phyloP scores from a whole-genome alignment of 1,140 invertebrate genomes.

The Bombus picipes region DNA sequence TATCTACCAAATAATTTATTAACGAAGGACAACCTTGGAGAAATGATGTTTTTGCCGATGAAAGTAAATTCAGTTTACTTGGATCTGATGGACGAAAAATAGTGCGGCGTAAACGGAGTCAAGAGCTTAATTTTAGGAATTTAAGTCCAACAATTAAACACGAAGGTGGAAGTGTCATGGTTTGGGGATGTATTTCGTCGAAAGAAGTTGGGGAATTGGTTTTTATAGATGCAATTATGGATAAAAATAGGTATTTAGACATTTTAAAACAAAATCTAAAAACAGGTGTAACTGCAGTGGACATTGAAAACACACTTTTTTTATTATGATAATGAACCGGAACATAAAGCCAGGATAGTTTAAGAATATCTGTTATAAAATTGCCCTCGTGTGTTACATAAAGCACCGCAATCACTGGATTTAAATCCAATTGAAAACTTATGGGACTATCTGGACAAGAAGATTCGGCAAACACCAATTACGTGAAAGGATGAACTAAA shows the following conservation, averaged over 20 bases:
- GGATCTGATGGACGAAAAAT: neutral
- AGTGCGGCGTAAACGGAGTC: neutral
- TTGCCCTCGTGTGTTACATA: neutral
- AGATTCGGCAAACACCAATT: neutral
- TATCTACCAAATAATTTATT: neutral
- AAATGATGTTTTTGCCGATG: neutral
- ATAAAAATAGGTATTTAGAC: neutral
- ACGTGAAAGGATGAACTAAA: neutral
- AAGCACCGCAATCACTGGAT: neutral
- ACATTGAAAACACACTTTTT: neutral
- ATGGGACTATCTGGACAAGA: neutral
- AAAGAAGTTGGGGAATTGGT: neutral
- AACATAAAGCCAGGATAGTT: neutral
- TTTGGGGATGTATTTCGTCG: neutral
- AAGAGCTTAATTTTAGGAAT: neutral
- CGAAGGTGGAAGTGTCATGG: neutral
- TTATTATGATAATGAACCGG: neutral
- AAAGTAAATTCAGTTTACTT: neutral
- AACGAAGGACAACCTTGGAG: neutral
- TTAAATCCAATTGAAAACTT: neutral
- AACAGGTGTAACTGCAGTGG: neutral
- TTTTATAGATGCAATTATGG: neutral
- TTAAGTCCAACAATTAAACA: neutral
- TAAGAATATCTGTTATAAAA: neutral
- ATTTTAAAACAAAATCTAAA: neutral